A percentile compares a stretch with the other conserved stretches of the same genome.
Evolutionary conservation across 2,888 invertebrate species (phyloP).

Genomic region (Alloplasta piceator): DNA sequence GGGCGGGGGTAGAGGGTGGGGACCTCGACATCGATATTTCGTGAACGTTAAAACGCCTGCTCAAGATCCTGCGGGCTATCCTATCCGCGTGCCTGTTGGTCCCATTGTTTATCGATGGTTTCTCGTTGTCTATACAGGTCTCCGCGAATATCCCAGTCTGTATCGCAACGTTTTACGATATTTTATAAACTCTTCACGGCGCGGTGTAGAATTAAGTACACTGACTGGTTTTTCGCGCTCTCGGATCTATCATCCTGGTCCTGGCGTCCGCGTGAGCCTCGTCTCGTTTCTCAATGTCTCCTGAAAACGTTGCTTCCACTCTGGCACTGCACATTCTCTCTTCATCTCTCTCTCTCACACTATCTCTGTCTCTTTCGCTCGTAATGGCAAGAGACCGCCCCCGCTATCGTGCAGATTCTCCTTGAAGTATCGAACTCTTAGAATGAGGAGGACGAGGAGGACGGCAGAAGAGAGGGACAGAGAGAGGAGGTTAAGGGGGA

Average conservation of each 20-base stretch:
- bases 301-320: constrained; percentile 48
- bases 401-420: constrained; percentile 33
- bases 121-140: constrained; percentile 27
- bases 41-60: constrained; percentile 58
- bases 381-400: constrained; percentile 12
- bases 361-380: constrained; percentile 4
- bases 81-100: constrained; percentile 47
- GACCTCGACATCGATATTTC: constrained; percentile 67
- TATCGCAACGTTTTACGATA: constrained; percentile 19
- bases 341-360: neutral
- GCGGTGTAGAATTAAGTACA: constrained; percentile 39
- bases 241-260: constrained; percentile 58
- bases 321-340: neutral
- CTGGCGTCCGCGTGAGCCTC: constrained; percentile 47
- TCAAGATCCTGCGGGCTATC: constrained; percentile 68
- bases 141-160: constrained; percentile 14
- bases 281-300: constrained; percentile 59
- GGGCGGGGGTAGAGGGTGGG: constrained; percentile 30
- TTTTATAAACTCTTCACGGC: constrained; percentile 5
- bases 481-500: neutral
- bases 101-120: constrained; percentile 65
- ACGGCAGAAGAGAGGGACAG: neutral
- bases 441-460: neutral
- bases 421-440: constrained; percentile 19
- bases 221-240: constrained; percentile 47